Conservation (phyloP, 1,140 invertebrate genomes). For the Pristionchus pacificus region DNA sequence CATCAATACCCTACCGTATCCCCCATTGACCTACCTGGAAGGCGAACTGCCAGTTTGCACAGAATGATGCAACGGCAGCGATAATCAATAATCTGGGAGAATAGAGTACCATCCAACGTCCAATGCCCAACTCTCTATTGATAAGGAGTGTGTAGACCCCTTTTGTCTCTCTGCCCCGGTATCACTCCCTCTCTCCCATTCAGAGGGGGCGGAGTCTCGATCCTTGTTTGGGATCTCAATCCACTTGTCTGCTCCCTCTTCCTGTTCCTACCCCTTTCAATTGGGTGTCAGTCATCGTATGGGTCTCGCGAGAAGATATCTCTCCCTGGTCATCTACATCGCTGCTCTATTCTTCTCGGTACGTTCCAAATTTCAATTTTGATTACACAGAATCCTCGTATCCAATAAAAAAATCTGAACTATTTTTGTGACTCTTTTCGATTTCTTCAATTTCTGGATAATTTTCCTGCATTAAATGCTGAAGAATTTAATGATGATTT, state of each 20-base stretch:
- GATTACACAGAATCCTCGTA: too few relatives aligned
- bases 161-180: neutral
- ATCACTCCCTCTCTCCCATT: neutral
- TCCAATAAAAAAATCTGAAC: too few relatives aligned
- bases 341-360: neutral
- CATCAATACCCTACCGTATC: neutral
- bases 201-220: neutral
- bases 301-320: neutral
- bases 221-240: neutral
- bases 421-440: too few relatives aligned
- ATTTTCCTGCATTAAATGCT: too few relatives aligned
- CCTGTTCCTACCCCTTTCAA: too few relatives aligned
- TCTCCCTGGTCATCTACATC: neutral
- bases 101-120: slow-evolving; percentile 30
- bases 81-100: slow-evolving; percentile 30
- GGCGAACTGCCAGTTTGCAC: slow-evolving; percentile 40
- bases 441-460: too few relatives aligned
- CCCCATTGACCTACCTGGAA: slow-evolving; percentile 26
- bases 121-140: slow-evolving; percentile 1
- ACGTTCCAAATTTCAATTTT: too few relatives aligned
- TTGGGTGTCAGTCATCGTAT: too few relatives aligned
- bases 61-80: slow-evolving; percentile 35
- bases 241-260: neutral
- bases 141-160: neutral
- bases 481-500: neutral